Evolutionary conservation across 2,113 vertebrate genomes (phyloP).

Genomic region (Neofelis nebulosa): DNA sequence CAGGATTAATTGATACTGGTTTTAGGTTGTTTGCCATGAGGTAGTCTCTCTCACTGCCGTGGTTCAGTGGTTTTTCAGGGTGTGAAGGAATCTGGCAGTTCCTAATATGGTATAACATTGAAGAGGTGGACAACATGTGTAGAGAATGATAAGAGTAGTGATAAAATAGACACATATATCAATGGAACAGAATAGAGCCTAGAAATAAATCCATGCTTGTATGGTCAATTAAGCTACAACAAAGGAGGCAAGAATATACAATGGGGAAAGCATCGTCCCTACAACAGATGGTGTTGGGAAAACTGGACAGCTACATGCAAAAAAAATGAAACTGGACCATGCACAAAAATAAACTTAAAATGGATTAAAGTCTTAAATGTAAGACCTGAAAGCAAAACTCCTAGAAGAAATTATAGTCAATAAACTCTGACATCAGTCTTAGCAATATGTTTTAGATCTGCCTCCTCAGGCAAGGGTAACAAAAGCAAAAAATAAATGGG

Average conservation of each 20-base stretch:
- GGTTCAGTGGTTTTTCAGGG: neutral
- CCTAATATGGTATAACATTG: neutral
- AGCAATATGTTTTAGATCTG: neutral
- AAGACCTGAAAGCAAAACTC: neutral
- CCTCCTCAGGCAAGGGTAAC: neutral
- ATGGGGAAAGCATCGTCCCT: neutral
- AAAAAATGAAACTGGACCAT: neutral
- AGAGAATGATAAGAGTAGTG: neutral
- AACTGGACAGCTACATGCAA: neutral
- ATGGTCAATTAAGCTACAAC: neutral
- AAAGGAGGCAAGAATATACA: neutral
- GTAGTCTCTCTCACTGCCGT: neutral
- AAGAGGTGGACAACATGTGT: neutral
- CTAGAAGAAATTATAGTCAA: neutral
- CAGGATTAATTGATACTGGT: neutral
- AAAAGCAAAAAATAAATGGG: neutral
- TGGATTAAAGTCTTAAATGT: neutral
- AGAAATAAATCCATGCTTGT: neutral
- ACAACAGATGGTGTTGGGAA: neutral
- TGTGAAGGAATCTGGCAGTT: neutral
- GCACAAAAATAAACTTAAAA: neutral
- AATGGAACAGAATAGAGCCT: neutral
- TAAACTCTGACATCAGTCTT: neutral
- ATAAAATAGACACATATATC: neutral
- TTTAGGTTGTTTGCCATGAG: neutral